Evolutionary conservation across 23 tunicate genomes (phyloP).

Genomic region (Oikopleura dioica): DNA sequence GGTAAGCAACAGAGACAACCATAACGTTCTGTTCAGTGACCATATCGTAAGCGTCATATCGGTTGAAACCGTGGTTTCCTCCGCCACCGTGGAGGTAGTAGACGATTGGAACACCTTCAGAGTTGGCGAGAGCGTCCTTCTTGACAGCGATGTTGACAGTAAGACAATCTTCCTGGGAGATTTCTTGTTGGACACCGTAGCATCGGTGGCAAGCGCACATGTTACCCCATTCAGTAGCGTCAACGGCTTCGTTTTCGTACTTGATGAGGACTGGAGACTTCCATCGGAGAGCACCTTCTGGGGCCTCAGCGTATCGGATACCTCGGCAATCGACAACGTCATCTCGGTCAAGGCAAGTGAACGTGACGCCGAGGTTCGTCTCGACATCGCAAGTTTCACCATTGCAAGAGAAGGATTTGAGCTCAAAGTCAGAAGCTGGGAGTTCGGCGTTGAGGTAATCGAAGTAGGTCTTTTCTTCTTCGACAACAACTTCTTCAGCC

Average conservation of each 20-base stretch:
- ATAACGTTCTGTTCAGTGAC: background rate
- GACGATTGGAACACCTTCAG: background rate
- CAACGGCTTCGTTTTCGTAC: background rate
- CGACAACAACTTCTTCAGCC: too few relatives aligned
- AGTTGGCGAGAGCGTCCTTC: background rate
- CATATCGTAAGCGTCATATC: background rate
- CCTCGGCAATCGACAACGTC: background rate
- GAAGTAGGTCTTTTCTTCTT: too few relatives aligned
- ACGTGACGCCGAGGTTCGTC: background rate
- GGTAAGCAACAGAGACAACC: constrained; percentile 2
- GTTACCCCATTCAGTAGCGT: background rate
- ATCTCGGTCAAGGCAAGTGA: background rate
- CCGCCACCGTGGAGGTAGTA: background rate
- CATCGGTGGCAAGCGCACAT: background rate
- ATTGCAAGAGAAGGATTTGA: background rate
- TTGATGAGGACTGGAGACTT: background rate
- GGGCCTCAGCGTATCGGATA: background rate
- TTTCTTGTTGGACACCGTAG: background rate
- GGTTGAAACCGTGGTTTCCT: background rate
- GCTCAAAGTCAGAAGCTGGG: too few relatives aligned
- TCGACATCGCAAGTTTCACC: background rate
- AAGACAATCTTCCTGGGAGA: background rate
- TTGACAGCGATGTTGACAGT: background rate
- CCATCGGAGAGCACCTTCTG: background rate
- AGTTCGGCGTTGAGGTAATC: too few relatives aligned